A percentile compares a stretch with the other conserved stretches of the same genome.
These are phyloP conservation scores for Lithophane semibrunnea DNA, from an alignment of 2,888 invertebrate species.

Conservation along the genomic window DNA sequence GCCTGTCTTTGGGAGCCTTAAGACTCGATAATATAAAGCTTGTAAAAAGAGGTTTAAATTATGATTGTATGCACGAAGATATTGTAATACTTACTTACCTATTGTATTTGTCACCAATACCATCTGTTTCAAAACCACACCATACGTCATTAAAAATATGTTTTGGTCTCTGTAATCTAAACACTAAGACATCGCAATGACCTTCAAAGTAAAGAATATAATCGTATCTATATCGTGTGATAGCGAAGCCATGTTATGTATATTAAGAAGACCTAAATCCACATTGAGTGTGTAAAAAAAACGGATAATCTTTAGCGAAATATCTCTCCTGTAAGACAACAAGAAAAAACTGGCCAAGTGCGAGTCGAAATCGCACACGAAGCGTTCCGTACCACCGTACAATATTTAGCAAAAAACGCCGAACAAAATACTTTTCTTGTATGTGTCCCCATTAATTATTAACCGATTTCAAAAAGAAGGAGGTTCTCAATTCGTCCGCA, in stretches of 20 bases:
- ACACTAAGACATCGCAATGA: conserved; percentile 1
- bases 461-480: too few species aligned
- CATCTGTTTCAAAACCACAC: background rate
- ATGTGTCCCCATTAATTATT: too few species aligned
- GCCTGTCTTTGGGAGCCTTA: too few species aligned
- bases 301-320: background rate
- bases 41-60: background rate
- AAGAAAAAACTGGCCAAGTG: background rate
- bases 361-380: too few species aligned
- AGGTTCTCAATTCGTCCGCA: too few species aligned
- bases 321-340: background rate
- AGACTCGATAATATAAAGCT: background rate
- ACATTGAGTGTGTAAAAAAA: background rate
- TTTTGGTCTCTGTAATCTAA: background rate
- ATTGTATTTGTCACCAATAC: background rate
- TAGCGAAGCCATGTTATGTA: conserved; percentile 8
- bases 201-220: conserved; percentile 5
- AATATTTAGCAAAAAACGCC: too few species aligned
- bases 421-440: too few species aligned
- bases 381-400: too few species aligned
- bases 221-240: background rate
- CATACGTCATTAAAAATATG: conserved; percentile 15
- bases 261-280: background rate
- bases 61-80: background rate
- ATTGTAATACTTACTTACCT: background rate